These are phyloP conservation scores for Serranus cabrilla DNA, from an alignment of 2,797 vertebrate species.

Conservation along the genomic window DNA sequence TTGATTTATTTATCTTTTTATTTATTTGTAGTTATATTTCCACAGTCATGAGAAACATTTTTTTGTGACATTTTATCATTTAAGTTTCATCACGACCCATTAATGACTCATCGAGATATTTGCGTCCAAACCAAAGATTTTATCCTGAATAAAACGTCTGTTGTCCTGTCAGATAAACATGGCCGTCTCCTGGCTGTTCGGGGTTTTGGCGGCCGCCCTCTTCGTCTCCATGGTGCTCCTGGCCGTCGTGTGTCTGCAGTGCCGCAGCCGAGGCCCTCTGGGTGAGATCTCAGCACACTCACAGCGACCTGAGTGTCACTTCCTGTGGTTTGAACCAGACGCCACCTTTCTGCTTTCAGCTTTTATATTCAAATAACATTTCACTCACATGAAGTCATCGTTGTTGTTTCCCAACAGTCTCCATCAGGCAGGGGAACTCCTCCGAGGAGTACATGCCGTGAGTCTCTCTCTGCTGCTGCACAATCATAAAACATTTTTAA, in stretches of 20 bases:
- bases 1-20: no score
- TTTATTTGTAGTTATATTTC: no score
- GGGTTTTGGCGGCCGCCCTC: constrained; percentile 50
- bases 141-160: no score
- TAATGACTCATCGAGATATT: no score
- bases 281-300: constrained; percentile 52
- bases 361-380: background rate
- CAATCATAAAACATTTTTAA: no score
- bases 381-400: background rate
- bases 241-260: constrained; percentile 73
- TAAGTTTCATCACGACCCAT: no score
- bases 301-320: no score
- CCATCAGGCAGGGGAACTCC: constrained; percentile 27
- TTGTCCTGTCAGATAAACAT: constrained; percentile 64
- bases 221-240: constrained; percentile 68
- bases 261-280: constrained; percentile 65
- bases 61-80: no score
- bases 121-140: no score
- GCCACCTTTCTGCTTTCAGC: background rate
- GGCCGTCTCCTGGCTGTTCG: constrained; percentile 50
- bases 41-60: no score
- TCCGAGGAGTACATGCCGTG: constrained; percentile 63
- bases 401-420: constrained; percentile 26
- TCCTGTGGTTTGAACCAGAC: no score
- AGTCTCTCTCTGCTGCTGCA: constrained; percentile 4